Conservation (phyloP, 1,140 invertebrate species). For the Micrasema longulum region DNA sequence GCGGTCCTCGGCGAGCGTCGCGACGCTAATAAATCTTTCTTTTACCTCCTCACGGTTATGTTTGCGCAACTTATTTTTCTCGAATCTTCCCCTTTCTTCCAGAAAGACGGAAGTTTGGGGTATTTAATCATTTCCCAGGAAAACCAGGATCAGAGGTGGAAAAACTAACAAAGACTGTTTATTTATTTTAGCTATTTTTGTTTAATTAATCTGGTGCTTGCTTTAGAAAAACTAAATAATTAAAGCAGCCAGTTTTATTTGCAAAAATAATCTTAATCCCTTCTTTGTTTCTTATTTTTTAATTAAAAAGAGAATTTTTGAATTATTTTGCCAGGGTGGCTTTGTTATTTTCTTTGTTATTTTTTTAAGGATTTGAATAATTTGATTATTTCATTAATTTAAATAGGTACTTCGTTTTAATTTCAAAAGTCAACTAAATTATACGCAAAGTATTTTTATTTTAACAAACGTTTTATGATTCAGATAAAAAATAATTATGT, state of each 20-base stretch:
- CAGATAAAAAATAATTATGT: too few relatives aligned
- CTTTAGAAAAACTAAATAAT: neutral
- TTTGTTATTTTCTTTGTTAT: too few relatives aligned
- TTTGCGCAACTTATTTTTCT: constrained; percentile 35
- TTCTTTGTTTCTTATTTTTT: too few relatives aligned
- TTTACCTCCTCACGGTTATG: constrained; percentile 35
- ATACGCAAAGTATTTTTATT: too few relatives aligned
- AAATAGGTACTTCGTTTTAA: too few relatives aligned
- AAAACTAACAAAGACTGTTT: constrained; percentile 4
- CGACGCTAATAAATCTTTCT: constrained; percentile 39
- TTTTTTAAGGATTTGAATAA: too few relatives aligned
- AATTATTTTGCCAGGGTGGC: too few relatives aligned
- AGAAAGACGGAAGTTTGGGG: constrained; percentile 30
- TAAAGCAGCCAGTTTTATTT: neutral
- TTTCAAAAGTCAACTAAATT: too few relatives aligned
- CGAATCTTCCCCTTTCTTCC: constrained; percentile 15
- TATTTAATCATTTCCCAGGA: constrained; percentile 34
- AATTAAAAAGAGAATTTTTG: too few relatives aligned
- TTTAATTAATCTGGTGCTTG: neutral
- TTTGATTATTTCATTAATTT: too few relatives aligned
- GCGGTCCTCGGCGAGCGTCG: constrained; percentile 4
- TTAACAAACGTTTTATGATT: too few relatives aligned
- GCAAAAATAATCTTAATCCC: too few relatives aligned
- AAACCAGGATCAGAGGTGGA: constrained; percentile 18
- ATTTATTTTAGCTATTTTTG: neutral